Evolutionary conservation across 2,797 vertebrate genomes (phyloP).

Genomic region (Acipenser ruthenus): DNA sequence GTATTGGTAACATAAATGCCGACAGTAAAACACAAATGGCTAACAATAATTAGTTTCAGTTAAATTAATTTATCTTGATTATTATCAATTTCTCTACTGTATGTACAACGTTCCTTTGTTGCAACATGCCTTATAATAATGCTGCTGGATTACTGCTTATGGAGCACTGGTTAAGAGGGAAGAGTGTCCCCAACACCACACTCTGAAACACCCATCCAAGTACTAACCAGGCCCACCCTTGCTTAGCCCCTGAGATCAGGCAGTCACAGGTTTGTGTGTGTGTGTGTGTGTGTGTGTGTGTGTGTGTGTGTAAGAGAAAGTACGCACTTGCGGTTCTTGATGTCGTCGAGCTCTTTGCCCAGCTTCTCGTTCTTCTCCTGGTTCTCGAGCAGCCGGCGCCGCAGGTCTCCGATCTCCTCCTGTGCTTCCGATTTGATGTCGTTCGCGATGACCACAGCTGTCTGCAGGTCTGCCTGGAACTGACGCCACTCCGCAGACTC

Average conservation of each 20-base stretch:
- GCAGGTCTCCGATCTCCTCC: slow-evolving; percentile 89
- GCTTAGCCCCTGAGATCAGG: not conserved
- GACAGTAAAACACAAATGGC: too few relatives aligned
- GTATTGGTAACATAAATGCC: too few relatives aligned
- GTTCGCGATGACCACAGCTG: slow-evolving; percentile 90
- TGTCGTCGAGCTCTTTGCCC: slow-evolving; percentile 83
- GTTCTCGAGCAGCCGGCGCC: slow-evolving; percentile 77
- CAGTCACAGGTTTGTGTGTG: too few relatives aligned
- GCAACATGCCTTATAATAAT: too few relatives aligned
- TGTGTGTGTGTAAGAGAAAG: not conserved
- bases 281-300: too few relatives aligned
- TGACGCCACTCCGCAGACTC: slow-evolving; percentile 94
- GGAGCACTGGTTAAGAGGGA: too few relatives aligned
- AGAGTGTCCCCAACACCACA: not conserved
- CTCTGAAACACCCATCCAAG: slow-evolving; percentile 13
- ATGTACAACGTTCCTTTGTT: too few relatives aligned
- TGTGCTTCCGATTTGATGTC: slow-evolving; percentile 95
- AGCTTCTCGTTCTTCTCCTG: slow-evolving; percentile 90
- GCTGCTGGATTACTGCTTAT: too few relatives aligned
- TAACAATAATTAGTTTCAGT: too few relatives aligned
- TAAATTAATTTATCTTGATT: too few relatives aligned
- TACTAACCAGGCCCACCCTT: not conserved
- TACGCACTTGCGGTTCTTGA: slow-evolving; percentile 89
- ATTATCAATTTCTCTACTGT: too few relatives aligned
- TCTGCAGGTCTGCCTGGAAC: slow-evolving; percentile 93